phyloP scores from a whole-genome alignment of 2,797 vertebrate genomes.

The Urosaurus nigricauda region DNA sequence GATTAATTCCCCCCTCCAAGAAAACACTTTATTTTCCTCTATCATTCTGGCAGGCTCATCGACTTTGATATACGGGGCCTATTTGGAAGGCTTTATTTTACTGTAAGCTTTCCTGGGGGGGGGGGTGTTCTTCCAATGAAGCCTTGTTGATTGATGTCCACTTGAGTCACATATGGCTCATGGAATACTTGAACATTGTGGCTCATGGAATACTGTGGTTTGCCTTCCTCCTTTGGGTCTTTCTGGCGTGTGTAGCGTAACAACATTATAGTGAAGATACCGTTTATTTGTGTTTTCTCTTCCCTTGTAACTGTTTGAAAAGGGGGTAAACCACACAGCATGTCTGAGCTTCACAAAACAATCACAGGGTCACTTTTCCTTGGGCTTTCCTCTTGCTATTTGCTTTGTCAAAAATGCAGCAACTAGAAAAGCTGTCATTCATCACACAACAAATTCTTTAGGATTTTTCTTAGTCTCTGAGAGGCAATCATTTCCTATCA shows the following conservation, averaged over 20 bases:
- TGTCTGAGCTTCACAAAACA: constrained; percentile 8
- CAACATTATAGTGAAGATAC: neutral
- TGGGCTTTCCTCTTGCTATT: neutral
- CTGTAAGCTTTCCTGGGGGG: constrained; percentile 44
- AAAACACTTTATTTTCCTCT: constrained; percentile 50
- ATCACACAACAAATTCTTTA: neutral
- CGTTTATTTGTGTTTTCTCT: neutral
- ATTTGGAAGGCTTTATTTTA: constrained; percentile 62
- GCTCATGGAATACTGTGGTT: neutral
- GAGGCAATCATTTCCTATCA: constrained; percentile 1
- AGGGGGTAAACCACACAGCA: neutral
- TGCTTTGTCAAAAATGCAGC: constrained; percentile 19
- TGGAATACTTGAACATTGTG: neutral
- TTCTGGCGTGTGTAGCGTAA: neutral
- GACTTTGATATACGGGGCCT: constrained; percentile 48
- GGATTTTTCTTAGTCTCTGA: constrained; percentile 14
- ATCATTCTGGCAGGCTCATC: constrained; percentile 35
- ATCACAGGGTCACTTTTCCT: neutral
- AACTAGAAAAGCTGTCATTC: constrained; percentile 5
- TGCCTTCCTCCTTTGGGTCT: neutral
- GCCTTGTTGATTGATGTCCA: neutral
- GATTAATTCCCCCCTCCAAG: constrained; percentile 28
- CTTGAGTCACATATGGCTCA: neutral
- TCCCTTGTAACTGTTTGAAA: neutral
- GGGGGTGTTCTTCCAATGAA: constrained; percentile 35